These are phyloP conservation scores for Prunella strophiata DNA, from an alignment of 2,797 vertebrate species.

Conservation along the genomic window DNA sequence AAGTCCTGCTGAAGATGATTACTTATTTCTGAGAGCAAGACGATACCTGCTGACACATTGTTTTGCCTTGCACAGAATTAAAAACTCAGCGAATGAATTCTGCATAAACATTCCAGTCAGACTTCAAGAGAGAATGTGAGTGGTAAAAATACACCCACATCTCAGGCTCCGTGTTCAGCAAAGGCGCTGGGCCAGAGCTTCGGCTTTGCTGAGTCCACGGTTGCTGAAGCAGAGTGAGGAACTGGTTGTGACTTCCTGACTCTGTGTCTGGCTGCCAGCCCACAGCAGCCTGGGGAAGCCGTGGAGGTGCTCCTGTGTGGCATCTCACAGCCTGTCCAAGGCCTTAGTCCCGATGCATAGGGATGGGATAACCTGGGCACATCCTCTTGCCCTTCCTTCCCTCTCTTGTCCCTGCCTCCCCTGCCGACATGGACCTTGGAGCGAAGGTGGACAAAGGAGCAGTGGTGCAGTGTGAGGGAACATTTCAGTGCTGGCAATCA, in stretches of 20 bases:
- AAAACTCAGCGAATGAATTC: neutral
- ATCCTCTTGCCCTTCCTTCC: neutral
- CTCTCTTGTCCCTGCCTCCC: neutral
- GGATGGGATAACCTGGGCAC: neutral
- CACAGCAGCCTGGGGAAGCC: neutral
- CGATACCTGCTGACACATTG: conserved; percentile 6
- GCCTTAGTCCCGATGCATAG: neutral
- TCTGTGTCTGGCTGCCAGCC: neutral
- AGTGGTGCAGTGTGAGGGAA: accelerated
- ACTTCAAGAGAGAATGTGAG: neutral
- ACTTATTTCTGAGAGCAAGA: neutral
- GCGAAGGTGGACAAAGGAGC: neutral
- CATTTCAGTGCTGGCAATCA: neutral
- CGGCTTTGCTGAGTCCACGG: neutral
- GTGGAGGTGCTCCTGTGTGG: neutral
- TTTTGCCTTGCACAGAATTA: conserved; percentile 13
- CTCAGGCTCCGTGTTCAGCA: neutral
- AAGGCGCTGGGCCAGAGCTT: neutral
- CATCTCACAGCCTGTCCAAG: neutral
- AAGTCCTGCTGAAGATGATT: neutral
- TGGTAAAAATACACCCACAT: neutral
- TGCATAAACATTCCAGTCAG: neutral
- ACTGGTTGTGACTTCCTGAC: neutral
- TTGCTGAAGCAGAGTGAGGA: neutral
- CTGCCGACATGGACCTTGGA: neutral